phyloP scores from a whole-genome alignment of 2,797 vertebrate genomes.

The Onychomys arenicola region DNA sequence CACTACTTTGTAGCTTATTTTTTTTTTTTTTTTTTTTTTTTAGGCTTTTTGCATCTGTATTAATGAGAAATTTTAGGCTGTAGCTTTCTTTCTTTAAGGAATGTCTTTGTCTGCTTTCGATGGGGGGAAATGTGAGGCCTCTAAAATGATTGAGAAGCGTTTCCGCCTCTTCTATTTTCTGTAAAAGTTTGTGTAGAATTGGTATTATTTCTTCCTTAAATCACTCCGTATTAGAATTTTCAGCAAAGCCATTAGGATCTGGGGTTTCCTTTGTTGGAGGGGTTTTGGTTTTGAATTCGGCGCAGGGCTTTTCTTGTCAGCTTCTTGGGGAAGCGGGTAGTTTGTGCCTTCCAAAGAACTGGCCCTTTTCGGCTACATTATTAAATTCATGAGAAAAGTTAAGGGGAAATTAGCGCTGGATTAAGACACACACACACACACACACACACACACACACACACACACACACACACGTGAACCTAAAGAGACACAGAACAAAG shows the following conservation, averaged over 20 bases:
- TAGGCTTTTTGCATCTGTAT: slow-evolving; percentile 24
- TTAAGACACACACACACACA: not conserved
- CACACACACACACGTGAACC: not conserved
- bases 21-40: not conserved
- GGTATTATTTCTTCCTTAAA: slow-evolving; percentile 55
- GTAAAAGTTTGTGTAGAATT: slow-evolving; percentile 22
- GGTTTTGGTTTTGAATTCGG: slow-evolving; percentile 71
- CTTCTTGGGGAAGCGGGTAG: slow-evolving; percentile 51
- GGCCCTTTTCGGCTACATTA: slow-evolving; percentile 60
- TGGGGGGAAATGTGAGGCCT: not conserved
- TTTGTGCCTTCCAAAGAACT: slow-evolving; percentile 48
- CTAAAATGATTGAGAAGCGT: not conserved
- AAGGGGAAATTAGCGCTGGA: slow-evolving; percentile 8
- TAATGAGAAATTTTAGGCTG: slow-evolving; percentile 4
- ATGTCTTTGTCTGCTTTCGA: slow-evolving; percentile 51
- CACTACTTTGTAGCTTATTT: slow-evolving; percentile 47
- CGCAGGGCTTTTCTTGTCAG: not conserved
- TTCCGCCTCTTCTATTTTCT: slow-evolving; percentile 43
- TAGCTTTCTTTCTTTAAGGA: not conserved
- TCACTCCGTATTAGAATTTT: slow-evolving; percentile 61
- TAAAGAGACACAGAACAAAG: slow-evolving; percentile 24
- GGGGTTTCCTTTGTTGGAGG: slow-evolving; percentile 62
- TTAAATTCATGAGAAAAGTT: slow-evolving; percentile 39
- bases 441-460: not conserved
- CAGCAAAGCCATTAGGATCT: slow-evolving; percentile 34